These are phyloP conservation scores for Hofmannophila pseudospretella DNA, from an alignment of 2,888 invertebrate species.

Conservation along the genomic window DNA sequence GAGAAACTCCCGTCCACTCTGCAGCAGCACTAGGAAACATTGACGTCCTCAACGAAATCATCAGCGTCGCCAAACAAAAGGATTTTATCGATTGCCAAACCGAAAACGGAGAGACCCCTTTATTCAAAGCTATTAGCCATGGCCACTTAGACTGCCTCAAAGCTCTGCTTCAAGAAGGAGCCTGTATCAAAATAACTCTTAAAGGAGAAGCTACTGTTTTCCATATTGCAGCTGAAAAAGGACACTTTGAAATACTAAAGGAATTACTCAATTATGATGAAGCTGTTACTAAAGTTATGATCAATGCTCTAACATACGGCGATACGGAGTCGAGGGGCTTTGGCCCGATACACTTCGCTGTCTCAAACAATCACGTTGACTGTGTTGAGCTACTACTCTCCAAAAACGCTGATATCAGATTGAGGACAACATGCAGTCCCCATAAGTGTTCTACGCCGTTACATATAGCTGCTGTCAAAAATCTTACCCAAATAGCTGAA, in stretches of 20 bases:
- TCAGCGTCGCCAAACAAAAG: slow-evolving; percentile 65
- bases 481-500: slow-evolving; percentile 52
- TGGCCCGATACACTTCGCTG: slow-evolving; percentile 76
- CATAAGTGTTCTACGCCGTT: slow-evolving; percentile 62
- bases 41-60: slow-evolving; percentile 69
- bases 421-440: slow-evolving; percentile 58
- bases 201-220: slow-evolving; percentile 73
- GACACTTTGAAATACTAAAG: slow-evolving; percentile 73
- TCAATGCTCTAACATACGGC: slow-evolving; percentile 50
- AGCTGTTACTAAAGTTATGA: slow-evolving; percentile 38
- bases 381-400: slow-evolving; percentile 64
- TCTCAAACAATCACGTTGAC: slow-evolving; percentile 63
- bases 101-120: slow-evolving; percentile 65
- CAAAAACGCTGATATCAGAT: slow-evolving; percentile 59
- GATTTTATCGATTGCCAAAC: slow-evolving; percentile 67
- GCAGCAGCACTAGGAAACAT: slow-evolving; percentile 70
- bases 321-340: slow-evolving; percentile 59
- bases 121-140: slow-evolving; percentile 62
- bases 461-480: slow-evolving; percentile 55
- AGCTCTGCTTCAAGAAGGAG: slow-evolving; percentile 64
- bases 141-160: slow-evolving; percentile 60
- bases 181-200: slow-evolving; percentile 55
- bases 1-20: slow-evolving; percentile 74
- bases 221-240: slow-evolving; percentile 78
- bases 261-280: slow-evolving; percentile 65